These are phyloP conservation scores for Elgonia sp. DNA, from an alignment of 2,888 invertebrate genomes.

Conservation along the genomic window DNA sequence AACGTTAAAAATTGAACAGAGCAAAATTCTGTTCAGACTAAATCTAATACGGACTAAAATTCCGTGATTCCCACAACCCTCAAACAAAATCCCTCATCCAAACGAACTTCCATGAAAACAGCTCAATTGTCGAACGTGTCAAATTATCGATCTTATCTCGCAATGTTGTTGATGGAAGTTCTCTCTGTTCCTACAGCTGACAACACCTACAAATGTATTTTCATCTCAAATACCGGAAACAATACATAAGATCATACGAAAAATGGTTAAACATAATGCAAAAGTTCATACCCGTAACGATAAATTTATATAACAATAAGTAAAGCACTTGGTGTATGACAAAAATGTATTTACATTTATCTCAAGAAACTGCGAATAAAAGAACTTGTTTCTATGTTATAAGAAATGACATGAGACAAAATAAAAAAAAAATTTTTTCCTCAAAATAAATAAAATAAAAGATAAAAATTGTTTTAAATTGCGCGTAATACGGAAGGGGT, in stretches of 20 bases:
- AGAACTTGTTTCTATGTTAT: no score
- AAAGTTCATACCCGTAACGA: no score
- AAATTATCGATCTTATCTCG: constrained; percentile 29
- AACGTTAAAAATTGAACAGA: no score
- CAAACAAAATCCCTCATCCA: background rate
- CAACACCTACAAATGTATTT: background rate
- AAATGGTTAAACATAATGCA: no score
- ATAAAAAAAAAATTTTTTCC: no score
- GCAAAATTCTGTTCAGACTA: background rate
- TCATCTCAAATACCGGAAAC: background rate
- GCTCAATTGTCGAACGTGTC: constrained; percentile 15
- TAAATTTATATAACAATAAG: no score
- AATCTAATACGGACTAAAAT: background rate
- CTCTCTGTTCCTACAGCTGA: constrained; percentile 8
- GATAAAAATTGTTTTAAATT: background rate
- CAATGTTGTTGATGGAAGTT: constrained; percentile 8
- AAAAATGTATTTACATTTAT: no score
- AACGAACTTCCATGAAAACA: constrained; percentile 18
- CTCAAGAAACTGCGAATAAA: no score
- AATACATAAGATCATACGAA: background rate
- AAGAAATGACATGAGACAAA: no score
- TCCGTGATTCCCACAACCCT: background rate
- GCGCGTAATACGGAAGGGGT: background rate
- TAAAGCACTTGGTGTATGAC: no score
- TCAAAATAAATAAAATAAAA: no score